Evolutionary conservation across 2,113 vertebrate species (phyloP).

Genomic region (Perca schrenkii): DNA sequence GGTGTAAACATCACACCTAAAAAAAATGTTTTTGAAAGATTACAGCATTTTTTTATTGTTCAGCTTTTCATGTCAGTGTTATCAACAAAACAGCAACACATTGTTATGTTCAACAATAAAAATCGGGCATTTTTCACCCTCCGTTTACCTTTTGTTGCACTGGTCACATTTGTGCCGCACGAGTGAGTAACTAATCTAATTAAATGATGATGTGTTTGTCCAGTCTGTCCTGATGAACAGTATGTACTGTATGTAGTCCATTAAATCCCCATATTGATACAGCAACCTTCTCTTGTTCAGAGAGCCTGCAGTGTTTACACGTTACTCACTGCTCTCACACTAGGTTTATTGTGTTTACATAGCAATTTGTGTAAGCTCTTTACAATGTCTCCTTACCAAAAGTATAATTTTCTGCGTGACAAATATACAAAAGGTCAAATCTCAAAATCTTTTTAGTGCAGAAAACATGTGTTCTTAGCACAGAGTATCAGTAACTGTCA

Average conservation of each 20-base stretch:
- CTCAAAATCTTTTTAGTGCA: background rate
- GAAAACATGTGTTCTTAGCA: background rate
- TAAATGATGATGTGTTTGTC: constrained; percentile 1
- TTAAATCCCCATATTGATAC: constrained; percentile 17
- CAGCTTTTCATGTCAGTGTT: constrained; percentile 16
- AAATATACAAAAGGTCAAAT: background rate
- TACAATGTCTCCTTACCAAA: background rate
- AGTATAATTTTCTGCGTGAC: background rate
- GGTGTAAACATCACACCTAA: background rate
- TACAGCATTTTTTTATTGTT: background rate
- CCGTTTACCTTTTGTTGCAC: too few relatives aligned
- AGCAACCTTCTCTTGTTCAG: constrained; percentile 8
- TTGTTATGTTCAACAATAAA: constrained; percentile 48
- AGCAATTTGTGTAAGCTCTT: background rate
- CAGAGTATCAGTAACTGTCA: background rate
- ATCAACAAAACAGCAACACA: constrained; percentile 19
- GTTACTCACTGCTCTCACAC: background rate
- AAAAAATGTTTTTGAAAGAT: background rate
- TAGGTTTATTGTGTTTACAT: background rate
- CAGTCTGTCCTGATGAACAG: background rate
- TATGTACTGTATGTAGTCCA: constrained; percentile 1
- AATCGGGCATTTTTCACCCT: background rate
- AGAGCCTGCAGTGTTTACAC: constrained; percentile 5
- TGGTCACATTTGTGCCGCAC: background rate
- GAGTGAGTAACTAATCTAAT: constrained; percentile 14